Percentiles rank a stretch among this genome's conserved stretches.
Evolutionary conservation across 2,888 invertebrate genomes (phyloP).

Genomic region (Netelia melanura): DNA sequence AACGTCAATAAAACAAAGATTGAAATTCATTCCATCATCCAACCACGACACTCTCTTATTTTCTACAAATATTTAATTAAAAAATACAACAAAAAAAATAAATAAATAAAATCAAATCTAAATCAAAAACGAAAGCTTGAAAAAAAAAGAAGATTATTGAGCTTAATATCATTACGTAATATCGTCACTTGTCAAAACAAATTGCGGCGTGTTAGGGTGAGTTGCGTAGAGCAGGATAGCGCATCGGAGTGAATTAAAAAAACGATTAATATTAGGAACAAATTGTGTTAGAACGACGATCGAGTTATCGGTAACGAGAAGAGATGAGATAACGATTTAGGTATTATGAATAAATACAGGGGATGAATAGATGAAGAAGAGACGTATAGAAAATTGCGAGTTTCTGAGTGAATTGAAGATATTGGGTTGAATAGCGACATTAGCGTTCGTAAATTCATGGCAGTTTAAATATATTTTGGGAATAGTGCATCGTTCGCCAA

Average conservation of each 20-base stretch:
- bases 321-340: constrained; percentile 15
- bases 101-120: constrained; percentile 11
- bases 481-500: constrained; percentile 53
- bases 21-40: background rate
- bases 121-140: constrained; percentile 25
- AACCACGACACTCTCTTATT: constrained; percentile 33
- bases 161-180: constrained; percentile 49
- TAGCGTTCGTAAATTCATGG: constrained; percentile 21
- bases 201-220: constrained; percentile 58
- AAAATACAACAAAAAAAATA: constrained; percentile 18
- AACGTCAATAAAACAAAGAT: constrained; percentile 59
- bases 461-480: constrained; percentile 49
- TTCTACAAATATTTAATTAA: constrained; percentile 28
- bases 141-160: constrained; percentile 37
- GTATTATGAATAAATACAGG: constrained; percentile 20
- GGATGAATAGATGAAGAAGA: constrained; percentile 31
- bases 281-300: constrained; percentile 39
- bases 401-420: constrained; percentile 44
- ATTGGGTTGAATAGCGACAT: constrained; percentile 48
- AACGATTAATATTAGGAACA: background rate
- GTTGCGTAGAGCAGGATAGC: constrained; percentile 63
- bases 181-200: constrained; percentile 52
- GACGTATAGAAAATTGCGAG: constrained; percentile 16
- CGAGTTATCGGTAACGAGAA: constrained; percentile 19
- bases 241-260: constrained; percentile 22